phyloP scores from a whole-genome alignment of 2,888 invertebrate genomes.

The Sarcophaga rosellei region DNA sequence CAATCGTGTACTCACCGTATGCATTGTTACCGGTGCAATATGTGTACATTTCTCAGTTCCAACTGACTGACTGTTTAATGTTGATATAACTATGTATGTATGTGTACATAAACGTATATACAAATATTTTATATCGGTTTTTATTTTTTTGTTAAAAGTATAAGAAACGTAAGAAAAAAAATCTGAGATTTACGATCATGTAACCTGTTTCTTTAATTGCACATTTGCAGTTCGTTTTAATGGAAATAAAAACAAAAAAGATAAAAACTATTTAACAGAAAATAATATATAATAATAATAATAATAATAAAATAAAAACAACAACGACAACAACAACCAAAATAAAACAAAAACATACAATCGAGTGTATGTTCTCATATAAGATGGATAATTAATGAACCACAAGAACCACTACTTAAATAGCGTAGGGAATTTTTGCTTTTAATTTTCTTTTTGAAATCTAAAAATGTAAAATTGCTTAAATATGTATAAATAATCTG shows the following conservation, averaged over 20 bases:
- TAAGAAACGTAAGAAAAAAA: conserved; percentile 53
- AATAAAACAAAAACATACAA: conserved; percentile 3
- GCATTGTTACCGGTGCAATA: conserved; percentile 12
- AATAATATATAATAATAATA: conserved; percentile 59
- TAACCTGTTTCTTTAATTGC: conserved; percentile 81
- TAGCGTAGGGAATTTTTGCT: conserved; percentile 25
- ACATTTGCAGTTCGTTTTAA: conserved; percentile 77
- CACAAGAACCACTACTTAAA: too few species aligned
- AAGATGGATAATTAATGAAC: too few species aligned
- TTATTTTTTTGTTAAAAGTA: conserved; percentile 32
- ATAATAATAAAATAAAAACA: conserved; percentile 22
- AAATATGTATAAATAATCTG: too few species aligned
- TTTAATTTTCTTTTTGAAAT: conserved; percentile 17
- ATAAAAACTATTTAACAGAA: conserved; percentile 67
- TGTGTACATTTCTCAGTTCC: conserved; percentile 28
- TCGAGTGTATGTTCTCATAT: not conserved
- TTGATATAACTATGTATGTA: not conserved
- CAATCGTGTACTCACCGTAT: not conserved
- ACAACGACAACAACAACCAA: not conserved
- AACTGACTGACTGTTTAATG: conserved; percentile 58
- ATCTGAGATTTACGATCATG: conserved; percentile 77
- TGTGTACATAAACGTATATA: too few species aligned
- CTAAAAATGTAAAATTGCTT: too few species aligned
- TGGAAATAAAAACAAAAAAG: conserved; percentile 67
- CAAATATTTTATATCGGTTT: conserved; percentile 26